Evolutionary conservation across 35 echinoderm and acorn worm species (phyloP), one percentile per base, ranked within the genome.

Genomic region (Strongylocentrotus purpuratus): DNA sequence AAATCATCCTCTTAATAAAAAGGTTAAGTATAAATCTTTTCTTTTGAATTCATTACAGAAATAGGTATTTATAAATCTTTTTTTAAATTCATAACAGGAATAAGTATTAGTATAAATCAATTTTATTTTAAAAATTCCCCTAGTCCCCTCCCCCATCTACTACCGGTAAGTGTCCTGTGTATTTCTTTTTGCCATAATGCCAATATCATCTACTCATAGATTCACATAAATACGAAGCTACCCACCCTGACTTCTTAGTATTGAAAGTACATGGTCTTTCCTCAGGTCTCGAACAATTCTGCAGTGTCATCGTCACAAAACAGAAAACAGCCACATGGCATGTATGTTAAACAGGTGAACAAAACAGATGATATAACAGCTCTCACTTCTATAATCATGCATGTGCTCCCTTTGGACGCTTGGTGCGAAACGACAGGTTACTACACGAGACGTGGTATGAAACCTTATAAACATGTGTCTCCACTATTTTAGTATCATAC

Each of bases 401-500:
- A 78, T 78, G 28, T 78, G 20, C 65, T 78, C 65, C 65, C 65
- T 28, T 78, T 78, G 20, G 65, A 78, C 2, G 65, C 65, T 78
- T 78, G 25, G 6, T 7, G 20, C 65, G 28, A 28, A 78, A 78
- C 65, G 25, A 78, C 65, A 78, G 65, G 65, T 78, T 78, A 78
- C 20, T n/a, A 28, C 65, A n/a, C 20, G 25, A 78, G 20, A 78
- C 65, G 35, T 41, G n/a, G 65, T 5, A n/a, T 78, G 65, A 78
- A 78, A 78, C 65, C 28, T 22, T n/a, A 8, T 28, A 8, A 78
- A 78, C 65, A 78, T 78, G 65, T 78, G 65, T 78, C 65, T n/a
- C 65, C 65, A 78, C 65, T 78, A 78, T 78, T 78, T 78, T 78
- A 78, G 65, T 78, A 78, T 78, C 65, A n/a, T 78, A 78, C 25